Conservation (phyloP, 2,797 vertebrate species). For the Acanthiza pusilla region DNA sequence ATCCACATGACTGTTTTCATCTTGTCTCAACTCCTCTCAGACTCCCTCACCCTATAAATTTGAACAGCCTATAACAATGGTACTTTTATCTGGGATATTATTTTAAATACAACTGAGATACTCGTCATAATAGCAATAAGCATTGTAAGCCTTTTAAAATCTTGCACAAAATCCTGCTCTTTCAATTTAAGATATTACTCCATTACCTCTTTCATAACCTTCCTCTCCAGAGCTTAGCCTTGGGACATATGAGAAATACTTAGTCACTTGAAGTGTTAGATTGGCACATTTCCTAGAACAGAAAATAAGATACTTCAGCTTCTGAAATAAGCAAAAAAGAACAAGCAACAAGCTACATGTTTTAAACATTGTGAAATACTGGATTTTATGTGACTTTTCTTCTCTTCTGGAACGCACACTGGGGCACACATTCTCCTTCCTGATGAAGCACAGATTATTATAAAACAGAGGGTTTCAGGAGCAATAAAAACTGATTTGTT, state of each 20-base stretch:
- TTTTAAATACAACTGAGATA: neutral
- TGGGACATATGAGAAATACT: neutral
- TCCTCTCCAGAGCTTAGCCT: neutral
- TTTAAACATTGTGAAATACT: neutral
- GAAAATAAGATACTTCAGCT: neutral
- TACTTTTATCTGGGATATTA: neutral
- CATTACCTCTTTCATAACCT: neutral
- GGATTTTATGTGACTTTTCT: neutral
- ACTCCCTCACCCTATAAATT: neutral
- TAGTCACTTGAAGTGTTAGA: neutral
- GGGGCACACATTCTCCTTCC: neutral
- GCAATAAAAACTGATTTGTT: neutral
- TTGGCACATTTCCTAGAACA: neutral
- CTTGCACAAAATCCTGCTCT: neutral
- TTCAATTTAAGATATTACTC: neutral
- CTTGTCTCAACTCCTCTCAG: neutral
- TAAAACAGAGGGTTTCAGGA: neutral
- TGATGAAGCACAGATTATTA: neutral
- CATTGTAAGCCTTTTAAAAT: neutral
- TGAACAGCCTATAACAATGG: neutral
- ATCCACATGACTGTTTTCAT: neutral
- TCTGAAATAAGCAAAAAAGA: neutral
- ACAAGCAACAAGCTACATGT: rapidly evolving
- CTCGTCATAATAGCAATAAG: neutral
- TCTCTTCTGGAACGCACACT: neutral